phyloP scores from a whole-genome alignment of 2,113 vertebrate species.

The Cyanistes caeruleus region DNA sequence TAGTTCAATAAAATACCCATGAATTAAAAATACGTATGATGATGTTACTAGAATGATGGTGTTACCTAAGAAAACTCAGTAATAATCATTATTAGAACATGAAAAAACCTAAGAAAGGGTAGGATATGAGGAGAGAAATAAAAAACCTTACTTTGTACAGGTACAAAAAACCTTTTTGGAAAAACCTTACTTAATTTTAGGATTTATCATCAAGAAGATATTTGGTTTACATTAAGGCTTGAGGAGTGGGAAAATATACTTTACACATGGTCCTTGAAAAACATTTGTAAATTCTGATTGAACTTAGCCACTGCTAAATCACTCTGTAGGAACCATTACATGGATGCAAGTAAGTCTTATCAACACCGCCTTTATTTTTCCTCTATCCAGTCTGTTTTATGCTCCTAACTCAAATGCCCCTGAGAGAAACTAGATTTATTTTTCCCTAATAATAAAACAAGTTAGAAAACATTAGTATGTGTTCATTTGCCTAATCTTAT shows the following conservation, averaged over 20 bases:
- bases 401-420: background rate
- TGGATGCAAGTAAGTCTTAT: background rate
- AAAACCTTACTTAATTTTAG: rapidly evolving
- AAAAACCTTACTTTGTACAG: background rate
- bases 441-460: background rate
- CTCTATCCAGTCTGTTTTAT: background rate
- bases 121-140: rapidly evolving
- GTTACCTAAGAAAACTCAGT: background rate
- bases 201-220: background rate
- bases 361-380: background rate
- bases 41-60: background rate
- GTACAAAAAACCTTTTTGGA: background rate
- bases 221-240: background rate
- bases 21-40: background rate
- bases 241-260: background rate
- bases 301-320: background rate
- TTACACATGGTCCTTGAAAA: background rate
- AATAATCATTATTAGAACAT: background rate
- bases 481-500: background rate
- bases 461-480: background rate
- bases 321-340: background rate
- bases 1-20: background rate
- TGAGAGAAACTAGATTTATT: background rate
- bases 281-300: background rate
- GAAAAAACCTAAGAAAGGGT: background rate